Evolutionary conservation across 2,888 invertebrate genomes (phyloP).

Genomic region (Heliconius aoede): DNA sequence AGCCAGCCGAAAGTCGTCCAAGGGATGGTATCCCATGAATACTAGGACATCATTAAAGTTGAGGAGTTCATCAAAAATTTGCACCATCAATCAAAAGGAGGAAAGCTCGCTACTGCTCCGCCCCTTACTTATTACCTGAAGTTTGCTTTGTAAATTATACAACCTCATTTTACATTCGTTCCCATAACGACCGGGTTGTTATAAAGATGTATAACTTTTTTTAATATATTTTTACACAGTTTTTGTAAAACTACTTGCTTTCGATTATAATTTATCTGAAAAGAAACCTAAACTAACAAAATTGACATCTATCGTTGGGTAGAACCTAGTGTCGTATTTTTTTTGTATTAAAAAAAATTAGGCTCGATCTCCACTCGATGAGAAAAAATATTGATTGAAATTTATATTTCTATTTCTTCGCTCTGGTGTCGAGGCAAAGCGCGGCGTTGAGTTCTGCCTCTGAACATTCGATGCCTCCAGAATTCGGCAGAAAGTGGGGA

Average conservation of each 20-base stretch:
- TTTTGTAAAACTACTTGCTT: background rate
- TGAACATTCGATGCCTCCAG: too few species aligned
- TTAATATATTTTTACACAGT: background rate
- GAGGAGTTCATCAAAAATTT: slow-evolving; percentile 18
- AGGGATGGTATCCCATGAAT: slow-evolving; percentile 20
- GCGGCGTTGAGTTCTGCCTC: too few species aligned
- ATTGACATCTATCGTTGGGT: background rate
- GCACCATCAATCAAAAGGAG: slow-evolving; percentile 10
- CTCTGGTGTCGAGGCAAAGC: too few species aligned
- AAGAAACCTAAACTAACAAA: background rate
- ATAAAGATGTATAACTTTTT: slow-evolving; percentile 1
- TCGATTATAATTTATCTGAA: background rate
- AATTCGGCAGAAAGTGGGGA: too few species aligned
- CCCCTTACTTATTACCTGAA: slow-evolving; percentile 16
- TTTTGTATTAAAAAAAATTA: too few species aligned
- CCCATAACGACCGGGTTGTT: background rate
- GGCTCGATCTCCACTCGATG: too few species aligned
- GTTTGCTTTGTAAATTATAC: slow-evolving; percentile 15
- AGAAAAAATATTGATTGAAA: too few species aligned
- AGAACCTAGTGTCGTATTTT: background rate
- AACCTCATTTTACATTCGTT: slow-evolving; percentile 15
- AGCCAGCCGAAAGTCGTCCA: background rate
- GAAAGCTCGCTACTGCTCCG: slow-evolving; percentile 11
- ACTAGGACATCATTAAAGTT: slow-evolving; percentile 27
- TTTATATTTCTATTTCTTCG: too few species aligned